phyloP scores from a whole-genome alignment of 1,140 invertebrate genomes.

The Luehdorfia chinensis region DNA sequence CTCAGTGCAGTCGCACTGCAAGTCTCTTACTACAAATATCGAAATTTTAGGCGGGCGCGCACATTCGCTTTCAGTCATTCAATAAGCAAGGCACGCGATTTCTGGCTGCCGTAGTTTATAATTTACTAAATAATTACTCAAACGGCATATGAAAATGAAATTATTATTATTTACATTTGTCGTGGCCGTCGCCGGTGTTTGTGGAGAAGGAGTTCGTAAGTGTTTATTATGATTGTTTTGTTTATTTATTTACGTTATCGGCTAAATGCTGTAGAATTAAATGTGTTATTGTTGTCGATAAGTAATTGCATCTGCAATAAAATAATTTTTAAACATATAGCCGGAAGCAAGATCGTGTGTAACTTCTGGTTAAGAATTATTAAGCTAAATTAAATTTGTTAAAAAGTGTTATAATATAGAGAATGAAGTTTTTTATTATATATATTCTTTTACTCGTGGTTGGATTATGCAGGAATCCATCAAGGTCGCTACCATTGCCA shows the following conservation, averaged over 20 bases:
- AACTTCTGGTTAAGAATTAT: too few relatives aligned
- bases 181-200: constrained; percentile 30
- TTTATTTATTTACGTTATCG: constrained; percentile 6
- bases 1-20: constrained; percentile 20
- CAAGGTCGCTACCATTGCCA: too few relatives aligned
- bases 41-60: constrained; percentile 35
- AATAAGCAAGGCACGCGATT: background rate
- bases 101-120: constrained; percentile 6
- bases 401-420: too few relatives aligned
- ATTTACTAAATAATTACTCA: background rate
- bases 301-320: too few relatives aligned
- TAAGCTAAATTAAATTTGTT: too few relatives aligned
- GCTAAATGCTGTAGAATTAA: too few relatives aligned
- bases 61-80: constrained; percentile 38
- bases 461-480: too few relatives aligned
- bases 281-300: too few relatives aligned
- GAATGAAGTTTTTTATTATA: too few relatives aligned
- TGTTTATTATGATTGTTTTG: constrained; percentile 21
- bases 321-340: too few relatives aligned
- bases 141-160: constrained; percentile 40
- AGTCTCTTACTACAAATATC: constrained; percentile 59
- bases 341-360: too few relatives aligned
- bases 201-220: constrained; percentile 52
- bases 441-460: too few relatives aligned
- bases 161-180: constrained; percentile 35